phyloP scores from a whole-genome alignment of 2,113 vertebrate species.

The Puntigrus tetrazona region DNA sequence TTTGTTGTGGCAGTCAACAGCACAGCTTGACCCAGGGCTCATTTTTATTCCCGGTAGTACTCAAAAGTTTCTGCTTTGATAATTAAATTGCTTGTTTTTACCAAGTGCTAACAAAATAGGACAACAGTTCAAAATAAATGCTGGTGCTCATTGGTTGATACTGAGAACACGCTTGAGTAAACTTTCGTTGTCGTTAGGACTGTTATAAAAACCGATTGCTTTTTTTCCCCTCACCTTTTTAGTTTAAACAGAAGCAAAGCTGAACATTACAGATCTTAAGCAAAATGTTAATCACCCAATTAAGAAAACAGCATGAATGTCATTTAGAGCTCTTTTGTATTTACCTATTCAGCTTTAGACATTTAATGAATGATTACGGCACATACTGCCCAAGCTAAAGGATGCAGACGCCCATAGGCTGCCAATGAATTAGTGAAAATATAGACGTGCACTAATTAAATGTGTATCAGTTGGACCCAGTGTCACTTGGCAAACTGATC shows the following conservation, averaged over 20 bases:
- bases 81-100: not conserved
- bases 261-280: not conserved
- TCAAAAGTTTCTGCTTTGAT: not conserved
- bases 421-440: conserved; percentile 35
- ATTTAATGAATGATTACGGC: conserved; percentile 19
- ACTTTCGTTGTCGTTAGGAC: not conserved
- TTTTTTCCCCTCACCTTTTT: not conserved
- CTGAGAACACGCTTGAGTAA: no score
- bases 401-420: conserved; percentile 30
- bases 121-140: not conserved
- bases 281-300: not conserved
- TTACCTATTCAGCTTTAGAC: not conserved
- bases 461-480: conserved; percentile 43
- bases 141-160: no score
- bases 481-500: conserved; percentile 40
- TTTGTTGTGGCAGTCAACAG: not conserved
- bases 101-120: not conserved
- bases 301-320: not conserved
- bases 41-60: not conserved
- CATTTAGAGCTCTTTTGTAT: not conserved
- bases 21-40: not conserved
- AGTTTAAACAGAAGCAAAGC: not conserved
- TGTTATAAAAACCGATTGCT: not conserved
- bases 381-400: not conserved
- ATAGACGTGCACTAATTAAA: conserved; percentile 44